These are phyloP conservation scores for Amblyjoppa fuscipennis DNA, from an alignment of 2,888 invertebrate genomes.

Conservation along the genomic window DNA sequence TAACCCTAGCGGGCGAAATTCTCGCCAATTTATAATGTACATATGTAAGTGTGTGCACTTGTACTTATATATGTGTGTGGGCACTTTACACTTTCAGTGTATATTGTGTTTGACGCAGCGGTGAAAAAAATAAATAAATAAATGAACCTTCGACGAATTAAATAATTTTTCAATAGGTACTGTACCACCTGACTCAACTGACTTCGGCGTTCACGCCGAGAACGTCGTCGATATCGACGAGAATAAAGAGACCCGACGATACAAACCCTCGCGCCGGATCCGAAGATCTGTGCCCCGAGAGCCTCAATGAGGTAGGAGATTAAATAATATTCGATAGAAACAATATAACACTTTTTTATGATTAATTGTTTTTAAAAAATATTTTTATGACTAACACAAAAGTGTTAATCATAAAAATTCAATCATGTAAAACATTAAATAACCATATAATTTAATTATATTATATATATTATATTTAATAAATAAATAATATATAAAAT, in stretches of 20 bases:
- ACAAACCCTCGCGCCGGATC: constrained; percentile 43
- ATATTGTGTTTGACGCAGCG: not conserved
- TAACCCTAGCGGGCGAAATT: not conserved
- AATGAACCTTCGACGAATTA: not conserved
- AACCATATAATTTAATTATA: not conserved
- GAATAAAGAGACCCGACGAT: constrained; percentile 75
- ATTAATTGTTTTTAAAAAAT: not conserved
- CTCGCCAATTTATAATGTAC: not conserved
- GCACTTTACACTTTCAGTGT: not conserved
- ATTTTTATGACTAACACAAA: not conserved
- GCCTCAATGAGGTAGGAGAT: constrained; percentile 76
- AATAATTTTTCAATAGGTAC: constrained; percentile 74
- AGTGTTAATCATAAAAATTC: not conserved
- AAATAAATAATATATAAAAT: not conserved
- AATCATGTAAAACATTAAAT: not conserved
- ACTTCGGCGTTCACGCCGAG: constrained; percentile 80
- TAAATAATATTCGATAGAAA: not conserved
- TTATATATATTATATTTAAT: not conserved
- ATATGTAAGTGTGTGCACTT: constrained; percentile 1
- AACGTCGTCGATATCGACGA: constrained; percentile 75
- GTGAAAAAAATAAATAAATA: not conserved
- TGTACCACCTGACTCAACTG: constrained; percentile 82
- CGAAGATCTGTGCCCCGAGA: constrained; percentile 77
- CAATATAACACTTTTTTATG: not conserved
- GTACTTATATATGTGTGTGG: not conserved